Base-by-base conservation (phyloP, 2,797 vertebrate species). In the Antennarius maculatus region DNA sequence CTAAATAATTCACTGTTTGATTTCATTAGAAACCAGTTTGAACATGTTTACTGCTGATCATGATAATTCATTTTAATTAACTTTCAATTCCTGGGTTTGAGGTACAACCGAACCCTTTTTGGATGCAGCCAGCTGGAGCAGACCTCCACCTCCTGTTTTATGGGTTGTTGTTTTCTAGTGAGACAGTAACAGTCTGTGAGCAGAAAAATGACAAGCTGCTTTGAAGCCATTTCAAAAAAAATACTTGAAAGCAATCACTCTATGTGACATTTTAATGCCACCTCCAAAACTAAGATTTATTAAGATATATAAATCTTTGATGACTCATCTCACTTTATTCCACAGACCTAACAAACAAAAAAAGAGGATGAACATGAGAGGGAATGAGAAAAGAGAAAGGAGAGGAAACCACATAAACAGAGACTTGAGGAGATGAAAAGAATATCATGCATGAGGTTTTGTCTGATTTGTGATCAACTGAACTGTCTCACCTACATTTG, bases 291-390 rank as follows among this genome's bases (percentile, higher is more conserved):
- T 29, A 31, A 76, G 79, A 84, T 86, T 79, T 75, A 83, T 65
- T 56, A 8, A 54, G 51, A 39, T 61, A 64, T 62, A 66, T 46
- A 46, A 73, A 78, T 66, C 67, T 43, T 66, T 79, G 83, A 79
- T 80, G 79, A 82, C 68, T 86, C 86, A 84, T 61, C 66, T 23
- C 23, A 34, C 7, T 34, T 34, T 34, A 34, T 8, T 8, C 7
- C 31, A 5, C 2, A 34, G 31, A 39, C n/a, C 18, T 14, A 64
- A 11, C 13, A 42, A 9, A 52, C 29, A 6, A 28, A 15, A 37
- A 1, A 42, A 68, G 7, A 23, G 23, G 17, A 39, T 54, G 16
- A 18, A 43, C 7, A 28, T 34, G 34, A 27, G 31, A 18, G 18
- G 12, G 50, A 45, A 61, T 51, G 23, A 64, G 34, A 42, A 8